Percentiles rank a stretch among this genome's conserved stretches.
Conservation (phyloP, 2,888 invertebrate genomes). For the Mesorhabditis belari region DNA sequence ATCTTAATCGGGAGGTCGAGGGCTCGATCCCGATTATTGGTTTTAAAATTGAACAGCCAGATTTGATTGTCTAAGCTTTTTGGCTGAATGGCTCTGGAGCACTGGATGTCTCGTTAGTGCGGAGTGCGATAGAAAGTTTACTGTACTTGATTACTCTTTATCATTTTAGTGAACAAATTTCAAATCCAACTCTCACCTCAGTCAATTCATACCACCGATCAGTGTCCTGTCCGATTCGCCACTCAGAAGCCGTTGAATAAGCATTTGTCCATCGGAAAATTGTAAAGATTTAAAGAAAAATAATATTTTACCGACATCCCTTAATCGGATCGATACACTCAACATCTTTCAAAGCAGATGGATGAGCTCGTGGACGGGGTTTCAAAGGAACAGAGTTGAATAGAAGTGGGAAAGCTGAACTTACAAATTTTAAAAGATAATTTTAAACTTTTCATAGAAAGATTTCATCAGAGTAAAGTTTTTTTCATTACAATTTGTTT, state of each 20-base stretch:
- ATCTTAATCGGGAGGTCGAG: no score
- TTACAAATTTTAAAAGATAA: neutral
- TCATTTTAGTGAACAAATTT: neutral
- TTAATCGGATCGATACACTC: neutral
- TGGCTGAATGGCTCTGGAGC: neutral
- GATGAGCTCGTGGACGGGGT: neutral
- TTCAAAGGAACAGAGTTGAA: neutral
- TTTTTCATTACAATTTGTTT: no score
- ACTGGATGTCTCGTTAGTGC: neutral
- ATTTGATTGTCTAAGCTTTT: no score
- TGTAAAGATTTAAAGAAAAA: neutral
- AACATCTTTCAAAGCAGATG: neutral
- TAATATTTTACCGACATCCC: neutral
- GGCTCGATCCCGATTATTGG: no score
- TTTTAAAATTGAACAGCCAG: no score
- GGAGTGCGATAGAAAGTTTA: neutral
- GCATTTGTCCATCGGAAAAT: conserved; percentile 27
- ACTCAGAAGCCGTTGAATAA: conserved; percentile 18
- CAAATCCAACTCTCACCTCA: conserved; percentile 4
- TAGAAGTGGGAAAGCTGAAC: neutral
- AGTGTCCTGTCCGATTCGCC: conserved; percentile 38
- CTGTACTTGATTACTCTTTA: neutral
- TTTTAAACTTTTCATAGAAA: no score
- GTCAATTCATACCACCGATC: conserved; percentile 34
- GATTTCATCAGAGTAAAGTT: no score